A percentile compares a stretch with the other conserved stretches of the same genome.
These are phyloP conservation scores for Xerus rutilus DNA, from an alignment of 2,797 vertebrate genomes.

Conservation along the genomic window DNA sequence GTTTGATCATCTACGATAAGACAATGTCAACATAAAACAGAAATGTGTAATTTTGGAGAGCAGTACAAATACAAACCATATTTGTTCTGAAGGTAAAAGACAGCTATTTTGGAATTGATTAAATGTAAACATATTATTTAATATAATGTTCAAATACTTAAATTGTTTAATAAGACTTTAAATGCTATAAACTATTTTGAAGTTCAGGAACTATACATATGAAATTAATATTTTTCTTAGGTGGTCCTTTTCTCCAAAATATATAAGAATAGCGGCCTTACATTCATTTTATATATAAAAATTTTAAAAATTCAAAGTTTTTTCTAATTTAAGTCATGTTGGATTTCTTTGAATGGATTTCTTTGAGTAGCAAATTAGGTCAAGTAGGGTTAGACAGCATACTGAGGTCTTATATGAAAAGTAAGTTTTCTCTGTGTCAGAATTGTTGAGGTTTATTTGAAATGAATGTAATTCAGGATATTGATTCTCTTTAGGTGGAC, in stretches of 20 bases:
- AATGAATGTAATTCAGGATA: not conserved
- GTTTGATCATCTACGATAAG: conserved; percentile 21
- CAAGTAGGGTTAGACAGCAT: not conserved
- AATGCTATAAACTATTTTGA: not conserved
- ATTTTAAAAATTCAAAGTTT: not conserved
- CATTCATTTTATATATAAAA: not conserved
- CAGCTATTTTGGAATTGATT: not conserved
- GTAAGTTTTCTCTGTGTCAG: rapidly evolving
- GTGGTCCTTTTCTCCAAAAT: not conserved
- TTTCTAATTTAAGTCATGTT: conserved; percentile 48
- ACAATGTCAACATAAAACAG: not conserved
- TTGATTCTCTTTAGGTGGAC: not conserved
- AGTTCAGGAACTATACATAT: not conserved
- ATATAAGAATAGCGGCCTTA: not conserved
- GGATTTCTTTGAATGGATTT: not conserved
- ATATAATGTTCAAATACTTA: not conserved
- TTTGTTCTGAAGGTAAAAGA: not conserved
- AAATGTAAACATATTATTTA: not conserved
- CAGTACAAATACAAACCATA: not conserved
- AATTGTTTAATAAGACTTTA: not conserved
- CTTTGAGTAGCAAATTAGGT: not conserved
- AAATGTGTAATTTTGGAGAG: not conserved
- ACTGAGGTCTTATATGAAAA: not conserved
- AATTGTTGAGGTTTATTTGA: not conserved
- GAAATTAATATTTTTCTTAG: not conserved